Evolutionary conservation across 2,113 vertebrate species (phyloP).

Genomic region (Numida meleagris): DNA sequence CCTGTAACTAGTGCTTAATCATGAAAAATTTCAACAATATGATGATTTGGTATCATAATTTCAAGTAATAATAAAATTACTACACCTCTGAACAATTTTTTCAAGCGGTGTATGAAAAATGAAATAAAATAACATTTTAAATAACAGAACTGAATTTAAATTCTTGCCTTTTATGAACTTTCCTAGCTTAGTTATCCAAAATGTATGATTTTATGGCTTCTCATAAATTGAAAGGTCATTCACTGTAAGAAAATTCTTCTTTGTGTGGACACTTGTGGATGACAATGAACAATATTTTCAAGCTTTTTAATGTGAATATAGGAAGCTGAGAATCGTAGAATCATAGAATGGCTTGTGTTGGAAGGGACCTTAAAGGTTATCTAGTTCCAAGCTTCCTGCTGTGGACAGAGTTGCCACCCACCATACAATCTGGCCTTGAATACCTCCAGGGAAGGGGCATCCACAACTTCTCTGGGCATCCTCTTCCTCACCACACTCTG

Average conservation of each 20-base stretch:
- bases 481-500: too few species aligned
- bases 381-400: too few species aligned
- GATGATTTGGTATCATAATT: neutral
- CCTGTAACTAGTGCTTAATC: neutral
- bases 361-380: too few species aligned
- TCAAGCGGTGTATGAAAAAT: neutral
- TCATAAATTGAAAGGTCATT: neutral
- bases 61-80: neutral
- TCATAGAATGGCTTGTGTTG: too few species aligned
- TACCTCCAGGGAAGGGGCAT: too few species aligned
- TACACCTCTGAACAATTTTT: neutral
- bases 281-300: neutral
- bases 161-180: neutral
- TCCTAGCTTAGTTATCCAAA: neutral
- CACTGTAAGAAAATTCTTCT: neutral
- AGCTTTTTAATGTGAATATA: neutral
- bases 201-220: neutral
- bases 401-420: too few species aligned
- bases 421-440: too few species aligned
- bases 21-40: neutral
- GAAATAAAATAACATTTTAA: neutral
- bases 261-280: fast-evolving
- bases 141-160: neutral
- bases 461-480: too few species aligned
- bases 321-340: neutral